Evolutionary conservation across 2,888 invertebrate species (phyloP).

Genomic region (Hypolimnas misippus): DNA sequence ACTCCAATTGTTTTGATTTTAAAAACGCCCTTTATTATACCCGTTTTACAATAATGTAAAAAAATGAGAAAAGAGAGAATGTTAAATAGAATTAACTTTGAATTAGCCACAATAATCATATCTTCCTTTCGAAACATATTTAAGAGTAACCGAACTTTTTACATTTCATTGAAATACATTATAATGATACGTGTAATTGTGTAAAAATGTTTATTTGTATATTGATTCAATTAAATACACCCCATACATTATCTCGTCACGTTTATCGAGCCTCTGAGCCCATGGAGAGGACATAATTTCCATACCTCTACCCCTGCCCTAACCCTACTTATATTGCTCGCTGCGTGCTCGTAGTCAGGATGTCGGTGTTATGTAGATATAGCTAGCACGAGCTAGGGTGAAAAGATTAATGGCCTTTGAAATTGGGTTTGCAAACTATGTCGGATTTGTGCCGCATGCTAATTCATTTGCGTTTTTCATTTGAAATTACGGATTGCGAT

Average conservation of each 20-base stretch:
- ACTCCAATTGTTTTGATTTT: no score
- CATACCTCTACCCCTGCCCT: constrained; percentile 48
- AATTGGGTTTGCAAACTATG: constrained; percentile 53
- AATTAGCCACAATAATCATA: no score
- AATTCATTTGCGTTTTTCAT: constrained; percentile 11
- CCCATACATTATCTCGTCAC: constrained; percentile 35
- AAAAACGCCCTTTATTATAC: no score
- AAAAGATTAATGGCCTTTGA: constrained; percentile 58
- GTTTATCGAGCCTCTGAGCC: constrained; percentile 38
- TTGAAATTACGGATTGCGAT: not conserved
- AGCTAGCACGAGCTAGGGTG: constrained; percentile 32
- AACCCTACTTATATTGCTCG: constrained; percentile 48
- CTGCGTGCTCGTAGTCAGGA: constrained; percentile 4
- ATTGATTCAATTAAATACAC: constrained; percentile 53
- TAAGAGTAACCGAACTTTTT: no score
- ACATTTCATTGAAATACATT: no score
- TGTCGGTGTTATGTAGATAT: not conserved
- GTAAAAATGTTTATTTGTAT: constrained; percentile 36
- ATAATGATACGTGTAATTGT: no score
- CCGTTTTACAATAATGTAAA: no score
- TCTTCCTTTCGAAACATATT: no score
- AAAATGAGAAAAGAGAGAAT: no score
- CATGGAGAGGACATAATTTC: constrained; percentile 52
- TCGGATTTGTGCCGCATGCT: constrained; percentile 16
- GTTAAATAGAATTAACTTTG: no score